Evolutionary conservation across 2,113 vertebrate genomes (phyloP), one percentile per base, ranked within the genome.

Genomic region (Xyrauchen texanus): DNA sequence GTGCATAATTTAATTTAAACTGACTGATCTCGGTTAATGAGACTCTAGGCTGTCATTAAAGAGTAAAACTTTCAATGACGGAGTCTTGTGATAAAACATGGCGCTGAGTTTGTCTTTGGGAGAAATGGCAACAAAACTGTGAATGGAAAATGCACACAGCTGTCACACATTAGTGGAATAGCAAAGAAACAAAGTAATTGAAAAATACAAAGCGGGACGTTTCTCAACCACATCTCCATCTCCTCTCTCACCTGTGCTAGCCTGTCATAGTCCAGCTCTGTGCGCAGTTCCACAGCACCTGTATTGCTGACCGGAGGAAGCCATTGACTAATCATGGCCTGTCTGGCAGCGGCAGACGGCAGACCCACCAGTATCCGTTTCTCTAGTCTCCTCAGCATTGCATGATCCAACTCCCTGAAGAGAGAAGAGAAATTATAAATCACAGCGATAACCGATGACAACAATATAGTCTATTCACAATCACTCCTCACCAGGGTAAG

Each of bases 331-430:
- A 97, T 95, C 97, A 99, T 99, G 13, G 88, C 94, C 75, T 83
- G 87, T 51, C 97, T 92, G 0, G 98, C 97, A 42, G 93, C 90
- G 12, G 16, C 76, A 0, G 87, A 94, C 0, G 98, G 97, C 51
- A 99, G 94, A 58, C 89, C 92, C 0, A 99, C 97, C 57, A 99
- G 88, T 77, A 99, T 97, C 87, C 98, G 93, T 86, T 99, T 99
- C 87, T 99, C 98, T 68, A 99, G 82, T 70, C 96, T 91, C 67
- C 96, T 91, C 80, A 99, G 78, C 97, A 99, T 97, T 60, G 96
- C 97, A 3, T 90, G 91, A 81, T 99, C 97, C 82, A 99, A 87
- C 78, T 99, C 97, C 97, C 98, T 99, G 85, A 67, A 62, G 21
- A 63, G 6, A 62, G 6, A 13, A 16, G 47, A 13, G 55, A 75